Conservation (phyloP, 2,113 vertebrate species). For the Lamprologus lemairii region DNA sequence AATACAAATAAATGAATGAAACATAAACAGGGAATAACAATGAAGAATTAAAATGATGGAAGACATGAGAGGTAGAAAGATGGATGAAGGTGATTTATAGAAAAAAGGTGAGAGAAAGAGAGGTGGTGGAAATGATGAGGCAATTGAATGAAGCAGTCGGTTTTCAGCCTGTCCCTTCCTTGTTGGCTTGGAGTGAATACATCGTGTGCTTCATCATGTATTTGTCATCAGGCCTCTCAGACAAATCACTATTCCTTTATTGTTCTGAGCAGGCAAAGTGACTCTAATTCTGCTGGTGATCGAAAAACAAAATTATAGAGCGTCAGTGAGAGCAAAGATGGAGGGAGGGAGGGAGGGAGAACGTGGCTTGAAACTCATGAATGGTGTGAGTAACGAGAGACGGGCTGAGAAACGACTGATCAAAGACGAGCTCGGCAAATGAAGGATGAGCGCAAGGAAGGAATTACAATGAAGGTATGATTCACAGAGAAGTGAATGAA, state of each 20-base stretch:
- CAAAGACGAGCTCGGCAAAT: not conserved
- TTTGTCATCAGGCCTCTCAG: not conserved
- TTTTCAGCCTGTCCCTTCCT: not conserved
- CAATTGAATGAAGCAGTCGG: not conserved
- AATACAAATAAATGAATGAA: not conserved
- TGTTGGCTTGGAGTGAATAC: not conserved
- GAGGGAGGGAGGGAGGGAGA: not conserved
- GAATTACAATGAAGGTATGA: constrained; percentile 3
- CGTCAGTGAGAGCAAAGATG: not conserved
- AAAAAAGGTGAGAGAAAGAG: not conserved
- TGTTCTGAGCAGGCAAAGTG: not conserved
- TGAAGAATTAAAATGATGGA: not conserved
- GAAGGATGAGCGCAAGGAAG: not conserved
- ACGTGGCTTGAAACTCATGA: not conserved
- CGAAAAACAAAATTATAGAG: not conserved
- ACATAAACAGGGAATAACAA: not conserved
- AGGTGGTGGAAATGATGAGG: not conserved
- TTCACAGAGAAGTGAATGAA: not conserved
- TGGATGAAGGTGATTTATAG: not conserved
- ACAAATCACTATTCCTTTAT: not conserved
- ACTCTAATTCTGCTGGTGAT: not conserved
- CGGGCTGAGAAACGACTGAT: not conserved
- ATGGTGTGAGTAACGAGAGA: not conserved
- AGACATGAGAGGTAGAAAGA: not conserved
- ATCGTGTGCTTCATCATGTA: not conserved